Evolutionary conservation across 1,140 invertebrate species (phyloP), one percentile per base, ranked within the genome.

Genomic region (Chymomyza costata): DNA sequence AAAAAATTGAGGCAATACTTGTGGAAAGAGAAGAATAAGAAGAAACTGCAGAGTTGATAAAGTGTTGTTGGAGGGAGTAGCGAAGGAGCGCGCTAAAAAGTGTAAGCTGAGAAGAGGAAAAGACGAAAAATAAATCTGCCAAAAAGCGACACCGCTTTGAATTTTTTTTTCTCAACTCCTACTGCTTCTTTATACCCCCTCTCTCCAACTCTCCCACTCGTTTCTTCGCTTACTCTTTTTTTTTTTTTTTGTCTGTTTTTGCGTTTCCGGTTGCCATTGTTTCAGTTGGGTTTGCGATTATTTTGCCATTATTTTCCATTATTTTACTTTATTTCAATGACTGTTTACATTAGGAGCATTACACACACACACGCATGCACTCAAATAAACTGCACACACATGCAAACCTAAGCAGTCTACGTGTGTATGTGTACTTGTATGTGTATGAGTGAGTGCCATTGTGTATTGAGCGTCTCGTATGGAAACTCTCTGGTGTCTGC

Each of bases 251-350:
- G 32, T 34, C 8, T 43, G 14, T 13, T 30, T 13, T 30, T 44
- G 14, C 25, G 14, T 21, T 25, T 32, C 6, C 7, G 3, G n/a
- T 25, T 31, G 14, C n/a, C 25, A 25, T 38, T 25, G 21, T 25
- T 25, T 25, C 21, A 25, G 21, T 71, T 47, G 51, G 51, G 57
- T 40, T 61, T 71, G 71, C 71, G 73, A 78, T 78, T 78, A 80
- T 78, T 78, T 78, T 80, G 71, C 66, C 73, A 78, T 78, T 78
- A 76, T 74, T 76, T 76, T 76, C 71, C 71, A 76, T 76, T 76
- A 78, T 76, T 76, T 76, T 76, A 71, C 73, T 78, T 78, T 78
- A 78, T 78, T 78, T 78, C 71, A 78, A 78, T 80, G 71, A 78
- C 71, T 78, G 71, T 78, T 78, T 78, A 78, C 71, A 78, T 80